phyloP scores from a whole-genome alignment of 2,797 vertebrate species.

The Mionectes olivaceus region DNA sequence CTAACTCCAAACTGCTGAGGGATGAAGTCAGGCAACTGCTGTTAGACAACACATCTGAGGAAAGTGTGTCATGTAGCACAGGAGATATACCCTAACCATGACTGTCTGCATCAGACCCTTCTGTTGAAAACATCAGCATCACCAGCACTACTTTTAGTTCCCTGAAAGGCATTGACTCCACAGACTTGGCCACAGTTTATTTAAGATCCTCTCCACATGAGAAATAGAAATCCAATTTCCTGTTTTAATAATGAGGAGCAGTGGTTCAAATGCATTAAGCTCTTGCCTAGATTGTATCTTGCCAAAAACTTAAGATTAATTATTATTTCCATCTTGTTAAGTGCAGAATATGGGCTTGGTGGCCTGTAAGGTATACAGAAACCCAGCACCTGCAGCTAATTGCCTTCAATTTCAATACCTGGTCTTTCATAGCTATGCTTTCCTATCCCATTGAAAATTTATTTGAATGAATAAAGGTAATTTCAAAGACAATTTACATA shows the following conservation, averaged over 20 bases:
- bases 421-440: neutral
- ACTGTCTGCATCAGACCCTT: neutral
- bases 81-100: neutral
- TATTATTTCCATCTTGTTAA: neutral
- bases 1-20: neutral
- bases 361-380: neutral
- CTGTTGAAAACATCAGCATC: neutral
- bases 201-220: neutral
- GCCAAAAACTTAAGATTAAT: slow-evolving; percentile 44
- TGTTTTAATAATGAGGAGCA: slow-evolving; percentile 20
- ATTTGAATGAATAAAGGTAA: neutral
- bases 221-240: slow-evolving; percentile 48
- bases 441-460: neutral
- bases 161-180: neutral
- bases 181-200: neutral
- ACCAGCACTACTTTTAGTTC: neutral
- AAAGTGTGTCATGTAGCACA: neutral
- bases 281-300: neutral
- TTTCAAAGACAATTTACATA: slow-evolving; percentile 2
- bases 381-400: neutral
- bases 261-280: slow-evolving; percentile 52
- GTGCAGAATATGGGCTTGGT: neutral
- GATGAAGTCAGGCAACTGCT: neutral
- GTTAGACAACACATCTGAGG: neutral
- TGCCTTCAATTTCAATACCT: slow-evolving; percentile 12